Base-by-base conservation (phyloP, 2,113 vertebrate species). In the Muscicapa adusta region DNA sequence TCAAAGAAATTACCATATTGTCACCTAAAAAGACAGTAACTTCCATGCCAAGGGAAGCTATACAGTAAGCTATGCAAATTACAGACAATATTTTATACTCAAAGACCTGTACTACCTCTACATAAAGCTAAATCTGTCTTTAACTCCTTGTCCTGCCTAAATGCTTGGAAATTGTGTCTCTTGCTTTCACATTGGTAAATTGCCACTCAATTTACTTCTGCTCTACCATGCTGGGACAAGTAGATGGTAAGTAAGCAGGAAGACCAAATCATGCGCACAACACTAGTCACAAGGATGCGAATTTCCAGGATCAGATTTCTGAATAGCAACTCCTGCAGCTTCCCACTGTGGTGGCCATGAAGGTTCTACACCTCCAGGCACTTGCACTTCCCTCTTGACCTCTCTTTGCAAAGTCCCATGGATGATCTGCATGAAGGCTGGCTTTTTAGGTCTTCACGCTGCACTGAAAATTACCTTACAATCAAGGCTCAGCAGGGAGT, bases 271-370 rank as follows among this genome's bases (percentile, higher is more conserved):
- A 10, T 2, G 2, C 38, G 33, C 24, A 7, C 26, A 87, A 19
- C 12, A 48, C 23, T 17, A n/a, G 26, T 4, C 5, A 5, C 1
- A 20, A 33, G 0, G 2, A 76, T 0, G 1, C 36, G 53, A 60
- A 22, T 74, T 79, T 74, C 63, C 60, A 48, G 47, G 38, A 34
- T n/a, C 63, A 70, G 42, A 43, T 20, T 92, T 73, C 68, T 31
- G 22, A 83, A 42, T 2, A 88, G 60, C 29, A 74, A 1, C 10
- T 84, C 56, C 47, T 54, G 14, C 17, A 77, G 20, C 36, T 91
- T 75, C 62, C 66, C 19, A 12, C 11, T 33, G 11, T 11, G 9
- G 38, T 66, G 45, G 58, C 26, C 17, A 9, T 6, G 19, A 7
- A 47, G 4, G 1, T 24, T 53, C n/a, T 70, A 61, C 4, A 68